Conservation (phyloP, 2,113 vertebrate genomes). For the Daphoenositta chrysoptera region DNA sequence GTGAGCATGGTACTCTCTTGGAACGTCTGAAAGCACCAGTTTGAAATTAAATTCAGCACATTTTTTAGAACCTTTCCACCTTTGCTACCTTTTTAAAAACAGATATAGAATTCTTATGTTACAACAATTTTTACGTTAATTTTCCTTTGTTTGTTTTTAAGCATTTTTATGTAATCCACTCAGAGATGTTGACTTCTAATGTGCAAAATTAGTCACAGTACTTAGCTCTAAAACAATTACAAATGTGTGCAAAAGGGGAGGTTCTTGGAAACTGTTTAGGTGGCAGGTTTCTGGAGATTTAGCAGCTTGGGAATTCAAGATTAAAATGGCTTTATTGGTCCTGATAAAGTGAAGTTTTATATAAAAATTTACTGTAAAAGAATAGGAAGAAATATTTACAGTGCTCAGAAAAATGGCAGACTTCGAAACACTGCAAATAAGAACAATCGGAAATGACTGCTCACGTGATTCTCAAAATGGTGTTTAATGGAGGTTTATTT, state of each 20-base stretch:
- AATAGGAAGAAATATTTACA: not conserved
- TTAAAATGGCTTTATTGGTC: not conserved
- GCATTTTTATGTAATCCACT: not conserved
- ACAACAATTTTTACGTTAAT: not conserved
- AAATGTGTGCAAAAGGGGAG: not conserved
- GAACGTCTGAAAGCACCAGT: not conserved
- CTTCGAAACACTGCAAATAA: not conserved
- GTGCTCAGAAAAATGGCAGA: rapidly evolving
- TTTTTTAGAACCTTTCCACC: not conserved
- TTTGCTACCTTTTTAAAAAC: not conserved
- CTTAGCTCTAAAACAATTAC: not conserved
- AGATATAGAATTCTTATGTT: not conserved
- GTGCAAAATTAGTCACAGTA: not conserved
- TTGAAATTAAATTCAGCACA: not conserved
- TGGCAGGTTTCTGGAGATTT: not conserved
- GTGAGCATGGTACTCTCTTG: rapidly evolving
- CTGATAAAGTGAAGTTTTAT: not conserved
- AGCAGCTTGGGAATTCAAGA: not conserved
- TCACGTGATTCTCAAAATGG: not conserved
- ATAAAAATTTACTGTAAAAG: not conserved
- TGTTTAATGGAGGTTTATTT: not conserved
- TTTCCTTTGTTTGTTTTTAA: not conserved
- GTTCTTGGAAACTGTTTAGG: not conserved
- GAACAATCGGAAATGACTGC: not conserved
- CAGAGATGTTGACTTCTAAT: not conserved